Evolutionary conservation across 2,113 vertebrate species (phyloP).

Genomic region (Orycteropus afer): DNA sequence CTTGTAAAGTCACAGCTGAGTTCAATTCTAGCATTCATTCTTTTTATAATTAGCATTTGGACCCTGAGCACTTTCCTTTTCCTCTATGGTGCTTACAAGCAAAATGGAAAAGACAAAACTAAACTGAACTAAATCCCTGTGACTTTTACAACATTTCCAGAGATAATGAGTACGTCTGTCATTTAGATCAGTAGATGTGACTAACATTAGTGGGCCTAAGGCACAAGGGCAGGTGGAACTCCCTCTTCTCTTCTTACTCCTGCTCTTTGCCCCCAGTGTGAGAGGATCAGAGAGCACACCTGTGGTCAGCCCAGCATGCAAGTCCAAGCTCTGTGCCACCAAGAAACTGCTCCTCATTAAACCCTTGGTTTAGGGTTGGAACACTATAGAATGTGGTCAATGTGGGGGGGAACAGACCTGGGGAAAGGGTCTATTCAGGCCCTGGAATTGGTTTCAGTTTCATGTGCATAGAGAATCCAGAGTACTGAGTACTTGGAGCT

Average conservation of each 20-base stretch:
- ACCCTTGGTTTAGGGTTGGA: neutral
- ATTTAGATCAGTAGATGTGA: neutral
- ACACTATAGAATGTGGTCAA: neutral
- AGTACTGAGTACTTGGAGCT: neutral
- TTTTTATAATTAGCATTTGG: slow-evolving; percentile 40
- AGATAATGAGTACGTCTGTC: neutral
- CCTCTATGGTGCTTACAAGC: slow-evolving; percentile 23
- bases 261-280: neutral
- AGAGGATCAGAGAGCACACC: neutral
- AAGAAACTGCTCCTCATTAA: neutral
- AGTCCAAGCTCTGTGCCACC: neutral
- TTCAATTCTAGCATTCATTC: slow-evolving; percentile 49
- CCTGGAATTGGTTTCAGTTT: neutral
- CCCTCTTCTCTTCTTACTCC: neutral
- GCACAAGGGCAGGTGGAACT: too few relatives aligned
- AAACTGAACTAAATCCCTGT: neutral
- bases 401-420: neutral
- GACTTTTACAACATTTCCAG: neutral
- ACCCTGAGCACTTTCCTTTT: neutral
- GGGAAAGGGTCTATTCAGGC: neutral
- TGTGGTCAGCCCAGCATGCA: neutral
- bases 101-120: slow-evolving; percentile 17
- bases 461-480: neutral
- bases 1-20: neutral
- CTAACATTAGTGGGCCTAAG: neutral